phyloP scores from a whole-genome alignment of 2,888 invertebrate species.

The Torymus auratus region DNA sequence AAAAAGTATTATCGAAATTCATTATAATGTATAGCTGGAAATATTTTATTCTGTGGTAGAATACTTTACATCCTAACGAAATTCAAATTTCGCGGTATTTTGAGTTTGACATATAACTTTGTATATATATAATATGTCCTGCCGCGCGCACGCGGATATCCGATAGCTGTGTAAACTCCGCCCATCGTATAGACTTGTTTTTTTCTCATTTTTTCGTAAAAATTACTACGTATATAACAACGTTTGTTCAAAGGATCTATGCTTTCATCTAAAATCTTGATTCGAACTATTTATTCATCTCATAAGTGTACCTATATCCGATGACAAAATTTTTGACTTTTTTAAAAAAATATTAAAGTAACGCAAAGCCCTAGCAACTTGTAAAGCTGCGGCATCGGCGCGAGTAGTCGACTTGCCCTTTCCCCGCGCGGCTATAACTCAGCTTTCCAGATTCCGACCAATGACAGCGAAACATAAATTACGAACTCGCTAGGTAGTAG shows the following conservation, averaged over 20 bases:
- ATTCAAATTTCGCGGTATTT: constrained; percentile 17
- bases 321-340: too few relatives aligned
- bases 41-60: background rate
- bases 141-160: too few relatives aligned
- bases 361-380: too few relatives aligned
- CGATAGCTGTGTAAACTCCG: constrained; percentile 18
- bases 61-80: background rate
- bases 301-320: too few relatives aligned
- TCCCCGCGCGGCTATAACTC: background rate
- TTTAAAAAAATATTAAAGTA: too few relatives aligned
- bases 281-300: too few relatives aligned
- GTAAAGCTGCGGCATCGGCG: background rate
- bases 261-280: too few relatives aligned
- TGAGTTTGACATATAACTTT: background rate
- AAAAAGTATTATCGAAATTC: too few relatives aligned
- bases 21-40: too few relatives aligned
- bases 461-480: constrained; percentile 27
- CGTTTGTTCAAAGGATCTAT: too few relatives aligned
- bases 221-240: background rate
- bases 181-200: constrained; percentile 14
- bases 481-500: background rate
- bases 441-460: background rate
- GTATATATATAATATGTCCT: background rate
- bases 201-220: background rate
- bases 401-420: constrained; percentile 4